Conservation (phyloP, 2,888 invertebrate genomes). For the Chymomyza procnemis region DNA sequence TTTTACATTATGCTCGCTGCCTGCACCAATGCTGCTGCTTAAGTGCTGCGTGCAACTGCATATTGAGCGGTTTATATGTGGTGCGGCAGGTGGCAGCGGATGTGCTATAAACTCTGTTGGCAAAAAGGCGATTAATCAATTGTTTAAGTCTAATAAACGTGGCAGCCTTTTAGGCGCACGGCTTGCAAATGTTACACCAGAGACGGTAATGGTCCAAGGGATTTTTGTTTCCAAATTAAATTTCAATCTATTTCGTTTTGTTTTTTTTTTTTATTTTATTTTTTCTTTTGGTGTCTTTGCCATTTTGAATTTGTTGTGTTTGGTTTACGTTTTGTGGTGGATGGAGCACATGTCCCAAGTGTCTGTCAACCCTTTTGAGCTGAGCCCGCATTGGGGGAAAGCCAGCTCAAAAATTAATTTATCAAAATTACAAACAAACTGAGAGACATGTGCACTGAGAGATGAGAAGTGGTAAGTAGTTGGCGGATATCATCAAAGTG, state of each 20-base stretch:
- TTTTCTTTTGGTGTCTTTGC: too few relatives aligned
- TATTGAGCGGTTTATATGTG: not conserved
- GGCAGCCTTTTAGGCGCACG: constrained; percentile 23
- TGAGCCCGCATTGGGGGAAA: constrained; percentile 6
- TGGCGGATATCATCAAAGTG: too few relatives aligned
- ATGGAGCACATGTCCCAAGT: constrained; percentile 48
- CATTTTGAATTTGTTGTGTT: not conserved
- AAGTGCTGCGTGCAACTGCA: constrained; percentile 2
- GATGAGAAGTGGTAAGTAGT: not conserved
- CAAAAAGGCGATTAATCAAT: constrained; percentile 38
- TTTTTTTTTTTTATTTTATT: not conserved
- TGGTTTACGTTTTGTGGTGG: not conserved
- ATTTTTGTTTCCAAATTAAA: constrained; percentile 59
- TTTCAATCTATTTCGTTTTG: constrained; percentile 63
- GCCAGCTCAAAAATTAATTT: constrained; percentile 72
- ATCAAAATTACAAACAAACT: constrained; percentile 69
- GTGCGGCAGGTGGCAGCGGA: too few relatives aligned
- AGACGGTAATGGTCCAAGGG: constrained; percentile 36
- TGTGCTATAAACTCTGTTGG: not conserved
- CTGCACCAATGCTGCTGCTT: too few relatives aligned
- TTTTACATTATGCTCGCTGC: not conserved
- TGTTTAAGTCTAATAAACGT: constrained; percentile 38
- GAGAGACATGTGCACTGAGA: constrained; percentile 2
- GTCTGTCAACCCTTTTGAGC: constrained; percentile 64
- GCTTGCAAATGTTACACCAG: constrained; percentile 56